Evolutionary conservation across 1,140 invertebrate species (phyloP), one percentile per base, ranked within the genome.

Genomic region (Piezodorus guildinii): DNA sequence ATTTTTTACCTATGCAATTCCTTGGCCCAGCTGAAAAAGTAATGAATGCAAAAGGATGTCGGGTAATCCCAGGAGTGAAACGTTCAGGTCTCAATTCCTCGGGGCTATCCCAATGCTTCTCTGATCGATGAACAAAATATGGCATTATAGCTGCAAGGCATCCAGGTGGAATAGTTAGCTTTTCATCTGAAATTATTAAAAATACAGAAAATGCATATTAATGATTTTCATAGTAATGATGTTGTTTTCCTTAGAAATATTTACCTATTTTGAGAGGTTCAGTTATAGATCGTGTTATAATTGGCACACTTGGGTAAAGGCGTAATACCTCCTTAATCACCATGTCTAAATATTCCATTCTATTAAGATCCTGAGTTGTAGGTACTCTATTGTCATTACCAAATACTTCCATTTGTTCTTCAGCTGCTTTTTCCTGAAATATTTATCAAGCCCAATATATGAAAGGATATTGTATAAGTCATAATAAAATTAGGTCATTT

Each of bases 11-110:
- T 65, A 90, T 87, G 67, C 87, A 90, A 71, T 88, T 88, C 49
- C 87, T 78, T 0, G 81, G 77, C 3, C 86, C 87, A 49, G 85
- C 86, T 59, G 85, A 87, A 68, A 90, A 90, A 2, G 87, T 82
- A 45, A 90, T 74, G 72, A 82, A 87, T 14, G 77, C 74, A 68
- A 78, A 85, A 8, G 76, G 78, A 73, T 79, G 81, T 59, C 81
- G 73, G n/a, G 69, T 68, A 19, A 67, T 52, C 1, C 70, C 59
- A 39, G 80, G 79, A 58, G 82, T 79, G 74, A 91, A 92, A 69
- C 88, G 77, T 21, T 91, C 87, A 0, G 91, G 91, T 69, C 83
- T 76, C 70, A 90, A 93, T 9, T 74, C 76, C 15, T 85, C 75
- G 0, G 91, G 90, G 66, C 86, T 75, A 6, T 78, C 76, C 71